Evolutionary conservation across 2,888 invertebrate species (phyloP).

Genomic region (Agelastica alni): DNA sequence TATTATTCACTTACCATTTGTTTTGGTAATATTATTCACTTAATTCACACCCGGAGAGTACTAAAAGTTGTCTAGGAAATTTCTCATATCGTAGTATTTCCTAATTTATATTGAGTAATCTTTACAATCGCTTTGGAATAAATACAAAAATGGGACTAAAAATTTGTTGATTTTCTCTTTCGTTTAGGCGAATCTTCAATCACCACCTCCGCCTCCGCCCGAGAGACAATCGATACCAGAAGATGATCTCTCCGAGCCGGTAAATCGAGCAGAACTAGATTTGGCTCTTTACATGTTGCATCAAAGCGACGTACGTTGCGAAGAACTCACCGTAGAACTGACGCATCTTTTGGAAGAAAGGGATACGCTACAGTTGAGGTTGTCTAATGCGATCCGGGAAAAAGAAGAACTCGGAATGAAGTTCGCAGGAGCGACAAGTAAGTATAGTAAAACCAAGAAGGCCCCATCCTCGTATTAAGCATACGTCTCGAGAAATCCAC

Average conservation of each 20-base stretch:
- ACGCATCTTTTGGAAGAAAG: conserved; percentile 83
- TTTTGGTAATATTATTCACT: too few relatives aligned
- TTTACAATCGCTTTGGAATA: too few relatives aligned
- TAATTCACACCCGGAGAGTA: too few relatives aligned
- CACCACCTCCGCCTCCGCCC: conserved; percentile 16
- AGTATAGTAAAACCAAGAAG: too few relatives aligned
- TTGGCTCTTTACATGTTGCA: conserved; percentile 83
- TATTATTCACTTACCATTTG: too few relatives aligned
- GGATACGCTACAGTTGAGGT: conserved; percentile 79
- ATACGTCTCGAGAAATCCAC: too few relatives aligned
- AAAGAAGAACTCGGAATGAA: conserved; percentile 65
- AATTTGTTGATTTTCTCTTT: background rate
- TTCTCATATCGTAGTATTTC: too few relatives aligned
- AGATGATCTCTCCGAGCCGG: conserved; percentile 46
- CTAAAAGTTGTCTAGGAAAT: too few relatives aligned
- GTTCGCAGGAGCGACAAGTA: conserved; percentile 24
- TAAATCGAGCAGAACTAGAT: conserved; percentile 70
- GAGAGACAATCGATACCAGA: conserved; percentile 22
- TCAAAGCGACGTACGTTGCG: conserved; percentile 83
- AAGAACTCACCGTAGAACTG: conserved; percentile 83
- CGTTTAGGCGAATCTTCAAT: background rate
- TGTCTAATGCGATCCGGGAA: conserved; percentile 79
- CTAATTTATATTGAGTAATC: too few relatives aligned
- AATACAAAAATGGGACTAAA: too few relatives aligned
- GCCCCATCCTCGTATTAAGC: too few relatives aligned